Evolutionary conservation across 2,888 invertebrate genomes (phyloP).

Genomic region (Boloria euphrosyne): DNA sequence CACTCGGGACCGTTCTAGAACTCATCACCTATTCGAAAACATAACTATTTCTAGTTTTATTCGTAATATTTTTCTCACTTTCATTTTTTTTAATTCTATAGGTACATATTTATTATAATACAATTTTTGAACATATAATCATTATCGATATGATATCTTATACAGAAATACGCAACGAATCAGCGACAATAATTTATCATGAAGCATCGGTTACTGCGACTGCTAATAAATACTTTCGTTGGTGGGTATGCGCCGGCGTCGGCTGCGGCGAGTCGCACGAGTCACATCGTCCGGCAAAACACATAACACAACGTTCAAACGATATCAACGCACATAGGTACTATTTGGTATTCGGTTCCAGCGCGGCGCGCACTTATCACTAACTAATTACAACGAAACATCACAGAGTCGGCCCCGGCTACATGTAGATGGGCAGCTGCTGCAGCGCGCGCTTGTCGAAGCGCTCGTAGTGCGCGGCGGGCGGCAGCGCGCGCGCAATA

Average conservation of each 20-base stretch:
- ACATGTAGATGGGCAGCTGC: slow-evolving; percentile 81
- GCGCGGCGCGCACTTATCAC: slow-evolving; percentile 62
- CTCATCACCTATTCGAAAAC: slow-evolving; percentile 76
- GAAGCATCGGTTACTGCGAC: slow-evolving; percentile 76
- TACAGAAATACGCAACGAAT: slow-evolving; percentile 79
- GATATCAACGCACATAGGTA: slow-evolving; percentile 75
- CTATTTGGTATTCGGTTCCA: slow-evolving; percentile 75
- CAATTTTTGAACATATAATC: slow-evolving; percentile 79
- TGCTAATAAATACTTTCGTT: slow-evolving; percentile 75
- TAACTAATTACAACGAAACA: slow-evolving; percentile 74
- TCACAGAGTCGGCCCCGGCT: slow-evolving; percentile 70
- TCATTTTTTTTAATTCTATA: slow-evolving; percentile 79
- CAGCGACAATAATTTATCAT: slow-evolving; percentile 73
- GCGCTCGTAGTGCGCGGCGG: slow-evolving; percentile 70
- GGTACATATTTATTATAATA: slow-evolving; percentile 80
- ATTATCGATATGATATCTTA: slow-evolving; percentile 80
- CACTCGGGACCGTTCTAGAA: slow-evolving; percentile 70
- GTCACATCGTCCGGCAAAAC: slow-evolving; percentile 61
- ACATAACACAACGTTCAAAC: slow-evolving; percentile 73
- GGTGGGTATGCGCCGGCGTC: slow-evolving; percentile 57
- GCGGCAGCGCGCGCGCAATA: slow-evolving; percentile 70
- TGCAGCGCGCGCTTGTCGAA: slow-evolving; percentile 79
- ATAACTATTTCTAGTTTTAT: slow-evolving; percentile 78
- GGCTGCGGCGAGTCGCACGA: slow-evolving; percentile 34
- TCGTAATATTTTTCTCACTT: slow-evolving; percentile 81